Conservation (phyloP, 2,797 vertebrate genomes). For the Peromyscus aztecus region DNA sequence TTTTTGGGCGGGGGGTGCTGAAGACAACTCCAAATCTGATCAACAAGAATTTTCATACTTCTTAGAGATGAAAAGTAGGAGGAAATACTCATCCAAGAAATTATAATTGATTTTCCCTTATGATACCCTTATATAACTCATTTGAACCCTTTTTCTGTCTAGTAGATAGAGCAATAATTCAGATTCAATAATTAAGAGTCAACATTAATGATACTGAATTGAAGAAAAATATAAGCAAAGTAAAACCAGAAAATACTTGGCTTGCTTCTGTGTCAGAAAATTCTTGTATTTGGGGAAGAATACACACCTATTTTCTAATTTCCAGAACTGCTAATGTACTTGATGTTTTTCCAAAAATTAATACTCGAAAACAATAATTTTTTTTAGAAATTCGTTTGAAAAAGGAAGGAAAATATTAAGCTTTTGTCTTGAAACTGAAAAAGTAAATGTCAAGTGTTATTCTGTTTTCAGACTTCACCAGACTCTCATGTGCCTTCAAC, state of each 20-base stretch:
- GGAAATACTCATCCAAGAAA: background rate
- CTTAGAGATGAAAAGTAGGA: background rate
- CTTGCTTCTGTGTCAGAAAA: background rate
- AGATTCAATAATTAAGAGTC: background rate
- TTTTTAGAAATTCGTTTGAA: background rate
- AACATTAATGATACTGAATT: background rate
- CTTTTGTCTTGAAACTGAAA: background rate
- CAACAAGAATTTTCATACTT: background rate
- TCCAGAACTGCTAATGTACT: no score
- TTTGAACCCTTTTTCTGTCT: background rate
- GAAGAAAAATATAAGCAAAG: background rate
- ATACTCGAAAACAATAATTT: background rate
- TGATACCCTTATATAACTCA: background rate
- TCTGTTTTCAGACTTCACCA: background rate
- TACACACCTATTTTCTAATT: background rate
- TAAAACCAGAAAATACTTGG: background rate
- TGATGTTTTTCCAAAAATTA: background rate
- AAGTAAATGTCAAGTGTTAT: background rate
- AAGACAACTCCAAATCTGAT: background rate
- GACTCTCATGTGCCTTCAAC: background rate
- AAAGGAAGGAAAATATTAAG: background rate
- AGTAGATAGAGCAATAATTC: background rate
- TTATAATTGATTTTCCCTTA: background rate
- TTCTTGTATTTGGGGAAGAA: background rate
- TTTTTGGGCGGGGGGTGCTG: background rate